Evolutionary conservation across 2,888 invertebrate species (phyloP).

Genomic region (Colostygia pectinataria): DNA sequence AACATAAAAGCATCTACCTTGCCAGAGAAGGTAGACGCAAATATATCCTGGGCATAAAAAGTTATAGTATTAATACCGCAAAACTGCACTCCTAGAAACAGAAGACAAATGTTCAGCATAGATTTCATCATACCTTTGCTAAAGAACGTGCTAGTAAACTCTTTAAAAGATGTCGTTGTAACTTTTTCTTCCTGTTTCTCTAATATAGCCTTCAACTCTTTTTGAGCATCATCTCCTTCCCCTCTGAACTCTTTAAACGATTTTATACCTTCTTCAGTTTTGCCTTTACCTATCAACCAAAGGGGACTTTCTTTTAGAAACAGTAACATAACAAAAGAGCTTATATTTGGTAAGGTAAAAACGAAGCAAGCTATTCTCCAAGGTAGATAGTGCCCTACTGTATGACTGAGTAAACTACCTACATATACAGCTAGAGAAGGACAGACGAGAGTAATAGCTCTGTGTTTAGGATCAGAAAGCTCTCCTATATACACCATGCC

Average conservation of each 20-base stretch:
- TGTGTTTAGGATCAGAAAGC: slow-evolving; percentile 52
- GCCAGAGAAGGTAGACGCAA: slow-evolving; percentile 48
- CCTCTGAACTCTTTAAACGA: slow-evolving; percentile 53
- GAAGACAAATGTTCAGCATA: slow-evolving; percentile 33
- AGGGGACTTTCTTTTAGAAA: slow-evolving; percentile 58
- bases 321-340: slow-evolving; percentile 40
- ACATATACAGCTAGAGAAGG: slow-evolving; percentile 43
- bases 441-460: slow-evolving; percentile 45
- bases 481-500: slow-evolving; percentile 55
- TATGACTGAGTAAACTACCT: slow-evolving; percentile 49
- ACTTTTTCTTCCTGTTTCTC: slow-evolving; percentile 40
- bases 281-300: slow-evolving; percentile 56
- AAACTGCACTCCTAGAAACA: slow-evolving; percentile 49
- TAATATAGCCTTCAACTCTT: slow-evolving; percentile 47
- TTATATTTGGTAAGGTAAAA: slow-evolving; percentile 43
- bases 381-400: slow-evolving; percentile 42
- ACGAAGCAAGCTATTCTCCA: slow-evolving; percentile 50
- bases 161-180: slow-evolving; percentile 31
- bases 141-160: slow-evolving; percentile 38
- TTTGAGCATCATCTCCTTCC: slow-evolving; percentile 40
- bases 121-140: slow-evolving; percentile 48
- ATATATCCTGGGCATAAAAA: slow-evolving; percentile 54
- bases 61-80: slow-evolving; percentile 52
- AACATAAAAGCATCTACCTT: slow-evolving; percentile 47
- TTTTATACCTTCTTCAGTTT: slow-evolving; percentile 43